Conservation (phyloP, 2,113 vertebrate species). For the Drymodes brunneopygia region DNA sequence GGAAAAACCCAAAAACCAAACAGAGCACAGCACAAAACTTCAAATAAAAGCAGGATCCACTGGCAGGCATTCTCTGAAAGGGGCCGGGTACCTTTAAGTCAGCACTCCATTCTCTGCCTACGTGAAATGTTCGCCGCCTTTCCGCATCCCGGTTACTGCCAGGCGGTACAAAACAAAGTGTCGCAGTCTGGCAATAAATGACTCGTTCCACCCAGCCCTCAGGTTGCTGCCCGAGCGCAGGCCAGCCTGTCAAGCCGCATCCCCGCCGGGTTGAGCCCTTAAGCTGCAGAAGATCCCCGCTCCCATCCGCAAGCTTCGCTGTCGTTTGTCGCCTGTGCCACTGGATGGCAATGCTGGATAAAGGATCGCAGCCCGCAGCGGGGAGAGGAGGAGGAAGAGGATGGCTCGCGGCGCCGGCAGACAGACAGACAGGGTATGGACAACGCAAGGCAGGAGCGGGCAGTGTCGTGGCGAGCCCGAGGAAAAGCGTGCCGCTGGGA, state of each 20-base stretch:
- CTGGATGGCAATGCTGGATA: constrained; percentile 67
- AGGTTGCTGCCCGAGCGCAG: neutral
- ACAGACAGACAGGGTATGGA: rapidly evolving
- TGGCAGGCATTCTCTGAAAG: neutral
- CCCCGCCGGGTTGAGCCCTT: rapidly evolving
- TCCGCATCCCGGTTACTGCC: rapidly evolving
- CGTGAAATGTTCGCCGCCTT: rapidly evolving
- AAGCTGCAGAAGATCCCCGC: rapidly evolving
- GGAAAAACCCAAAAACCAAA: rapidly evolving
- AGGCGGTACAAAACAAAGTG: neutral
- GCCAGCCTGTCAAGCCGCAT: neutral
- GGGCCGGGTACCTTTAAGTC: rapidly evolving
- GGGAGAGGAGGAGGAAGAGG: neutral
- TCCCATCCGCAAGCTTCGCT: neutral
- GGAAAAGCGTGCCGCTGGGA: neutral
- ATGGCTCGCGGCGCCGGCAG: neutral
- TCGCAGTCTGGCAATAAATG: rapidly evolving
- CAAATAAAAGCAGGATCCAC: neutral
- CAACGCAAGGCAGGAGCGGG: neutral
- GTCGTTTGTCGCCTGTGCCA: constrained; percentile 22
- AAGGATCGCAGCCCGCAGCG: neutral
- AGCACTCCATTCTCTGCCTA: rapidly evolving
- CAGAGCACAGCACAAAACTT: neutral
- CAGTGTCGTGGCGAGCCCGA: rapidly evolving
- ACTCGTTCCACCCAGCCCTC: rapidly evolving